Evolutionary conservation across 2,888 invertebrate species (phyloP).

Genomic region (Pheosia gnoma): DNA sequence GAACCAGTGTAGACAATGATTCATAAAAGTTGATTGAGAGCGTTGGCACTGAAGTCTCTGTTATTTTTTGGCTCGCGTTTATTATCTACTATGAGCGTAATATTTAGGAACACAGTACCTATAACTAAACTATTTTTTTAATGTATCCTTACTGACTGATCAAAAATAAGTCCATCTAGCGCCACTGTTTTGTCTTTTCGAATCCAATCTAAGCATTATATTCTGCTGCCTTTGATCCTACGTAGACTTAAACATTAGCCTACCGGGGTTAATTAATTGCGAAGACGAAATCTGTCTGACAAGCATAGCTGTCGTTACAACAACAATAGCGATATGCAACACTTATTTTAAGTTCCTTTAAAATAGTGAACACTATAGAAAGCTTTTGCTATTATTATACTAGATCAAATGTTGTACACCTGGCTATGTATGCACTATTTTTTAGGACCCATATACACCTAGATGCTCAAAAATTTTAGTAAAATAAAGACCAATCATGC

Average conservation of each 20-base stretch:
- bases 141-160: background rate
- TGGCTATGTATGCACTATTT: background rate
- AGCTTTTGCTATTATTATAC: too few species aligned
- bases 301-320: slow-evolving; percentile 33
- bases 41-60: background rate
- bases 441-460: background rate
- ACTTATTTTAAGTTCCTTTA: slow-evolving; percentile 6
- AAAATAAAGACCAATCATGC: slow-evolving; percentile 39
- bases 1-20: background rate
- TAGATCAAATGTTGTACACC: too few species aligned
- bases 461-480: slow-evolving; percentile 21
- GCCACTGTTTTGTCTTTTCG: background rate
- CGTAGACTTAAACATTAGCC: background rate
- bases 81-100: background rate
- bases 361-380: background rate
- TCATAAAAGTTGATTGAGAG: slow-evolving; percentile 5
- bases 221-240: background rate
- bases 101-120: background rate
- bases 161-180: background rate
- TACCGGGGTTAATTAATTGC: slow-evolving; percentile 2
- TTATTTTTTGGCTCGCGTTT: background rate
- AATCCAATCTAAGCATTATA: background rate
- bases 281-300: slow-evolving; percentile 9
- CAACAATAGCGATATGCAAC: slow-evolving; percentile 30
- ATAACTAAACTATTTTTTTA: background rate